Base-by-base conservation (phyloP, 2,113 vertebrate species). In the Holacanthus passer region DNA sequence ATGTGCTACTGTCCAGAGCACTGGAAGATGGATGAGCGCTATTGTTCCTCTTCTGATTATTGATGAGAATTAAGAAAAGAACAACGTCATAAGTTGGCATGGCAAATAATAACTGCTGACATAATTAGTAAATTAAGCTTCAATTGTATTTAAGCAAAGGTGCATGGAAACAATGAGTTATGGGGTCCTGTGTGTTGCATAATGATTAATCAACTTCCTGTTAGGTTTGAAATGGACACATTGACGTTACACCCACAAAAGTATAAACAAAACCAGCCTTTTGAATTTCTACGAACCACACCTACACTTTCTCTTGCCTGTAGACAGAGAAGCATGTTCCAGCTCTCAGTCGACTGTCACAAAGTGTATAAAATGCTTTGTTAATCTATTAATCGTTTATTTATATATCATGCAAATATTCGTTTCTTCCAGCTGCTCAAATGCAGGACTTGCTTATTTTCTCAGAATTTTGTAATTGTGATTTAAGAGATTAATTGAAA, bases 11-110 rank as follows among this genome's bases (percentile, higher is more conserved):
- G 68, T 22, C 47, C 65, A 50, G 31, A 87, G 83, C 48, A 43
- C 67, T n/a, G 56, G 32, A 45, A 86, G 82, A 88, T 77, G 72
- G 81, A 85, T 77, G 47, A 20, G 2, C 2, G 5, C 31, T 58
- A n/a, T 37, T 37, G 3, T 72, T 73, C 48, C 16, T 39, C 41
- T 7, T 29, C 3, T 0, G 1, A 3, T 22, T 17, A 43, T 43
- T 10, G 9, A 17, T 16, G 12, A 72, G 17, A 55, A 29, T 9
- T 47, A 50, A 52, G 14, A 20, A 63, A 60, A 59, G 10, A 37
- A 41, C n/a, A 22, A 5, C 1, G 27, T 59, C 17, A 24, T 4
- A 5, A 20, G 13, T 2, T 56, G 35, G 8, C 39, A 20, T 13
- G 7, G 4, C 3, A 24, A 27, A 27, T 62, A 37, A 37, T 3